These are phyloP conservation scores for Pyrgus malvae DNA, from an alignment of 2,888 invertebrate species.

Conservation along the genomic window DNA sequence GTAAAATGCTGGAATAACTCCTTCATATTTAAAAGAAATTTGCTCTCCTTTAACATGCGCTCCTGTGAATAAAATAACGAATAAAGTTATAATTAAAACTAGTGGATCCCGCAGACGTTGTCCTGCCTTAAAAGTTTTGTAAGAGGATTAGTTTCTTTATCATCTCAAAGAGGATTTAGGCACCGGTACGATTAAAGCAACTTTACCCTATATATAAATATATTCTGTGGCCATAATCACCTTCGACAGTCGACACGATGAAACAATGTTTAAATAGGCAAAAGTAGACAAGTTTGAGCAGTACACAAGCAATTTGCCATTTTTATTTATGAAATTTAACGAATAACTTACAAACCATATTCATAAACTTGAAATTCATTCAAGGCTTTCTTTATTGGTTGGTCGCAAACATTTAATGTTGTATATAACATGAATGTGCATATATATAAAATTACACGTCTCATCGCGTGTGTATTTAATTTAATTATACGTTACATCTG, in stretches of 20 bases:
- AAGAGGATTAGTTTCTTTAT: too few species aligned
- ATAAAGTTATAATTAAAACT: neutral
- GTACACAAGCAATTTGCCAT: neutral
- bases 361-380: constrained; percentile 29
- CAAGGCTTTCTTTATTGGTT: neutral
- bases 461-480: too few species aligned
- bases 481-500: too few species aligned
- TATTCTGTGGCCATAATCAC: too few species aligned
- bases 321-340: neutral
- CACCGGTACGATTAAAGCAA: too few species aligned
- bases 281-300: neutral
- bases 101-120: neutral
- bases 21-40: constrained; percentile 20
- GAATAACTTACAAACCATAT: constrained; percentile 39
- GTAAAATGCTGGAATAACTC: constrained; percentile 20
- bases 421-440: neutral
- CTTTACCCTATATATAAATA: too few species aligned
- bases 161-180: too few species aligned
- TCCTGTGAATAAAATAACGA: neutral
- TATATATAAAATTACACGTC: too few species aligned
- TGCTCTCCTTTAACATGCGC: neutral
- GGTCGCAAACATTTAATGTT: neutral
- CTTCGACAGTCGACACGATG: too few species aligned
- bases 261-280: too few species aligned
- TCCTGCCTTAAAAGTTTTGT: too few species aligned